Conservation (phyloP, 2,888 invertebrate genomes). For the Andrena chrysosceles region DNA sequence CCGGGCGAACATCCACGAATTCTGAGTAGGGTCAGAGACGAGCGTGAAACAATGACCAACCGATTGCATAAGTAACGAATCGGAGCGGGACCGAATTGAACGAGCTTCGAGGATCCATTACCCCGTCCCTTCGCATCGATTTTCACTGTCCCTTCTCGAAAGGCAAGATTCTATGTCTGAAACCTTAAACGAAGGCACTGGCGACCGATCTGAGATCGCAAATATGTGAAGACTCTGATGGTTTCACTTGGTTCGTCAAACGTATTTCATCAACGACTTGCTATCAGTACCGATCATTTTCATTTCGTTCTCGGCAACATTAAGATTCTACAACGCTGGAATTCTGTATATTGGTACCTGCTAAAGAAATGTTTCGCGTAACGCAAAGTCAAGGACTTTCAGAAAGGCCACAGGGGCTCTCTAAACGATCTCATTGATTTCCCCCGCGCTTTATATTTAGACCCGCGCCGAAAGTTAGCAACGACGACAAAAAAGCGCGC, state of each 20-base stretch:
- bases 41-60: constrained; percentile 25
- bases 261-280: background rate
- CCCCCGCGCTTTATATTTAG: constrained; percentile 31
- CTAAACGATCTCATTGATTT: constrained; percentile 22
- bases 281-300: background rate
- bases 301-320: too few relatives aligned
- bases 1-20: background rate
- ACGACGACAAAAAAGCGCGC: constrained; percentile 32
- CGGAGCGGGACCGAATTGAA: constrained; percentile 12
- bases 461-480: constrained; percentile 37
- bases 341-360: background rate
- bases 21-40: constrained; percentile 27
- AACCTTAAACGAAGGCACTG: background rate
- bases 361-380: background rate
- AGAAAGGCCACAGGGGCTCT: background rate
- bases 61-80: constrained; percentile 30
- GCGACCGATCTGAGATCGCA: constrained; percentile 24
- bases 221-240: constrained; percentile 47
- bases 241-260: constrained; percentile 14
- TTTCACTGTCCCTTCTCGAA: background rate
- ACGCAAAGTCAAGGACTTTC: background rate
- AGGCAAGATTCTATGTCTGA: background rate
- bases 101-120: constrained; percentile 1
- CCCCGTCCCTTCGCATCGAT: background rate
- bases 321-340: background rate